Evolutionary conservation across 1,140 invertebrate species (phyloP).

Genomic region (Thaumetopoea pityocampa): DNA sequence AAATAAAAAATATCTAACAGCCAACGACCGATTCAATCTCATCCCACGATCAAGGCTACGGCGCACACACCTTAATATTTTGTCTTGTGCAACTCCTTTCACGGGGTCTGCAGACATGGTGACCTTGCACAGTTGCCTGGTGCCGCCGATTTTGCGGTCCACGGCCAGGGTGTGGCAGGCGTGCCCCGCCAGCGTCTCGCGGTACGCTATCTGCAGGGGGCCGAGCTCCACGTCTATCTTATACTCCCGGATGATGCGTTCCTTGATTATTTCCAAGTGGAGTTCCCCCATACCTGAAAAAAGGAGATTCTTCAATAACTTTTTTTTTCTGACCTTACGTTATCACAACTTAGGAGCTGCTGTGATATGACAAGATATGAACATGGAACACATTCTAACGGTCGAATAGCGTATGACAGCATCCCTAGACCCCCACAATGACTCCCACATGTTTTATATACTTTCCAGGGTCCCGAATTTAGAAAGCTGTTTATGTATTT

Average conservation of each 20-base stretch:
- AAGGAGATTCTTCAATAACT: neutral
- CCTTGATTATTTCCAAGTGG: slow-evolving; percentile 96
- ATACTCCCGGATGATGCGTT: slow-evolving; percentile 91
- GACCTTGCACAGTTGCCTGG: slow-evolving; percentile 76
- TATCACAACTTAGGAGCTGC: too few species aligned
- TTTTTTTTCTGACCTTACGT: too few species aligned
- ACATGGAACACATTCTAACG: too few species aligned
- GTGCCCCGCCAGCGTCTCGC: slow-evolving; percentile 81
- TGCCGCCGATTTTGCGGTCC: slow-evolving; percentile 80
- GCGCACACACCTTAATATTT: slow-evolving; percentile 49
- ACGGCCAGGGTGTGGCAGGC: slow-evolving; percentile 75
- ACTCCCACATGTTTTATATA: too few species aligned
- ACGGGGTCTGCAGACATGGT: slow-evolving; percentile 77
- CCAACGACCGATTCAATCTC: too few species aligned
- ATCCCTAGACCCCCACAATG: too few species aligned
- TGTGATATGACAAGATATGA: too few species aligned
- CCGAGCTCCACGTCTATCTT: slow-evolving; percentile 96
- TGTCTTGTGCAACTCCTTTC: slow-evolving; percentile 39
- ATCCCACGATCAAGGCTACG: too few species aligned
- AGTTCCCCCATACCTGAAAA: slow-evolving; percentile 94
- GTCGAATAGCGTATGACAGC: too few species aligned
- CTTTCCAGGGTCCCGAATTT: too few species aligned
- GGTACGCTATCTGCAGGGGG: slow-evolving; percentile 95
- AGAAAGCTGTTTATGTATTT: too few species aligned
- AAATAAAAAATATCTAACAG: too few species aligned